phyloP scores from a whole-genome alignment of 2,888 invertebrate genomes.

The Drosophila flavopinicola region DNA sequence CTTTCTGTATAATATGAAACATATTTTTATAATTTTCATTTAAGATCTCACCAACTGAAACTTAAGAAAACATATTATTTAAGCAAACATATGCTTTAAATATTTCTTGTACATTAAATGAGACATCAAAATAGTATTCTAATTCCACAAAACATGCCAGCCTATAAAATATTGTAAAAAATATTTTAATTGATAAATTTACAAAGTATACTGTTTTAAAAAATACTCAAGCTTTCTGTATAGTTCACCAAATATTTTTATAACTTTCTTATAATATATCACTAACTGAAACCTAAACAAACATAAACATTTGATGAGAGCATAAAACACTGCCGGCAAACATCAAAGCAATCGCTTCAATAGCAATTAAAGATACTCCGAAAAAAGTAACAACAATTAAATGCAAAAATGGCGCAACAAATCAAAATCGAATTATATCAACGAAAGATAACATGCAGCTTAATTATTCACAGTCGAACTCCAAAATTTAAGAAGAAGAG shows the following conservation, averaged over 20 bases:
- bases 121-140: no score
- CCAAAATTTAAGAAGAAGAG: constrained; percentile 24
- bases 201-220: no score
- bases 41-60: no score
- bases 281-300: not conserved
- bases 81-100: no score
- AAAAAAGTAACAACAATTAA: constrained; percentile 72
- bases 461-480: constrained; percentile 64
- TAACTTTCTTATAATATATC: constrained; percentile 14
- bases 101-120: no score
- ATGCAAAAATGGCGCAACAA: constrained; percentile 75
- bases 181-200: no score
- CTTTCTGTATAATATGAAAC: no score
- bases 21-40: no score
- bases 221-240: not conserved
- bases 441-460: constrained; percentile 72
- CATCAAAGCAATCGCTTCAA: constrained; percentile 45
- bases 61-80: no score
- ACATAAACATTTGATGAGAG: not conserved
- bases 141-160: no score
- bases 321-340: constrained; percentile 46
- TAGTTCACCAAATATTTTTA: not conserved
- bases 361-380: constrained; percentile 45
- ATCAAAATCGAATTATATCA: constrained; percentile 73
- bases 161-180: no score